A percentile compares a stretch with the other conserved stretches of the same genome.
These are phyloP conservation scores for Rattus norvegicus DNA, from an alignment of 2,113 vertebrate species.

Conservation along the genomic window DNA sequence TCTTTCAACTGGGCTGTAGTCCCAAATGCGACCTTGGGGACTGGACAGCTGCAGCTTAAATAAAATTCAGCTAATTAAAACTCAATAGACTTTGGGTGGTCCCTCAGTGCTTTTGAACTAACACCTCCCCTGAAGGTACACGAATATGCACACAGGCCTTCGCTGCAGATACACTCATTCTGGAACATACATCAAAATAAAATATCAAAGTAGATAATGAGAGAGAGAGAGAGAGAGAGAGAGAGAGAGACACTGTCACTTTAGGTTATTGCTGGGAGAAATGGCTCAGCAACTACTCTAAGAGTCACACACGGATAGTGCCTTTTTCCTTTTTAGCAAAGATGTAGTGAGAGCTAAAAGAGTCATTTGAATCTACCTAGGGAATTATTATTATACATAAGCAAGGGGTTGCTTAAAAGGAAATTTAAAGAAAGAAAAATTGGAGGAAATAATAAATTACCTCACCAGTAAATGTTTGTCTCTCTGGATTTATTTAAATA, in stretches of 20 bases:
- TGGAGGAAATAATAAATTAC: neutral
- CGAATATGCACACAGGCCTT: no score
- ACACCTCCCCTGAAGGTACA: neutral
- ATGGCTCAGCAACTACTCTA: neutral
- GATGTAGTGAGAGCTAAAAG: neutral
- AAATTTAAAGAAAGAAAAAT: neutral
- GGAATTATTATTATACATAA: constrained; percentile 25
- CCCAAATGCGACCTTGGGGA: neutral
- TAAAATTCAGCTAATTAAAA: neutral
- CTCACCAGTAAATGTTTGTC: neutral
- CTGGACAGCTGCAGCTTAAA: neutral
- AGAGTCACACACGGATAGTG: neutral
- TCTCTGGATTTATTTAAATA: constrained; percentile 6
- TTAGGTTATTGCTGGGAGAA: neutral
- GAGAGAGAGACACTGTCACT: neutral
- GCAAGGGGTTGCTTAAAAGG: neutral
- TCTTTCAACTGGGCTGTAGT: neutral
- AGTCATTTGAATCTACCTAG: neutral
- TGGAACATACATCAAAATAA: neutral
- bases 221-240: no score
- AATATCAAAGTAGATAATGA: neutral
- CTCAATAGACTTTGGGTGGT: neutral
- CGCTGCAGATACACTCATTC: no score
- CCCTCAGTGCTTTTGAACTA: neutral
- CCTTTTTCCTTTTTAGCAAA: neutral